Conservation (phyloP, 2,797 vertebrate genomes). For the Delichon dasypus region DNA sequence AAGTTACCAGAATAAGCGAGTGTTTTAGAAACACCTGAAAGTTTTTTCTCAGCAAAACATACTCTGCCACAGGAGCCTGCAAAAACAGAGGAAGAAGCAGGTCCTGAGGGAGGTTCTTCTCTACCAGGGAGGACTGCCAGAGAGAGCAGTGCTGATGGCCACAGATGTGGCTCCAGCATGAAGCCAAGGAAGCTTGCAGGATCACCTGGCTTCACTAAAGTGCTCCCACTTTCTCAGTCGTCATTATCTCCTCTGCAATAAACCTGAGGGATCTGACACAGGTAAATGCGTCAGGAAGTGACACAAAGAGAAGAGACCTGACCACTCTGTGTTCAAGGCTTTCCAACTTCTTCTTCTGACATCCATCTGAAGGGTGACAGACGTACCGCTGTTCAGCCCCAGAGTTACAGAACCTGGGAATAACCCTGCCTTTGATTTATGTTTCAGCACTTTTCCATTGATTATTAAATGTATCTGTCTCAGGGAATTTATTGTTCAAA, state of each 20-base stretch:
- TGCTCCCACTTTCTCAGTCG: not conserved
- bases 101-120: not conserved
- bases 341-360: not conserved
- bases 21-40: not conserved
- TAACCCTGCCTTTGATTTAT: not conserved
- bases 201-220: not conserved
- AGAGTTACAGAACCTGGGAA: not conserved
- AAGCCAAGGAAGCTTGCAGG: not conserved
- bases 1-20: not conserved
- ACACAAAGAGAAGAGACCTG: not conserved
- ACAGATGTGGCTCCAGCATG: not conserved
- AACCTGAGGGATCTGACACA: not conserved
- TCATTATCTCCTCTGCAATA: not conserved
- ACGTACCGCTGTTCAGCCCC: not conserved
- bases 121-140: not conserved
- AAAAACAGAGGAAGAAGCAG: not conserved
- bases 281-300: not conserved
- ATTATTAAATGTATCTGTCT: not conserved
- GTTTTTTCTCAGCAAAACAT: not conserved
- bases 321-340: not conserved
- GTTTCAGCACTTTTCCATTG: not conserved
- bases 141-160: not conserved
- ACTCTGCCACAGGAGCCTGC: not conserved
- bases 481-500: not conserved
- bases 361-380: not conserved